Evolutionary conservation across 2,888 invertebrate genomes (phyloP).

Genomic region (Monopis laevigella): DNA sequence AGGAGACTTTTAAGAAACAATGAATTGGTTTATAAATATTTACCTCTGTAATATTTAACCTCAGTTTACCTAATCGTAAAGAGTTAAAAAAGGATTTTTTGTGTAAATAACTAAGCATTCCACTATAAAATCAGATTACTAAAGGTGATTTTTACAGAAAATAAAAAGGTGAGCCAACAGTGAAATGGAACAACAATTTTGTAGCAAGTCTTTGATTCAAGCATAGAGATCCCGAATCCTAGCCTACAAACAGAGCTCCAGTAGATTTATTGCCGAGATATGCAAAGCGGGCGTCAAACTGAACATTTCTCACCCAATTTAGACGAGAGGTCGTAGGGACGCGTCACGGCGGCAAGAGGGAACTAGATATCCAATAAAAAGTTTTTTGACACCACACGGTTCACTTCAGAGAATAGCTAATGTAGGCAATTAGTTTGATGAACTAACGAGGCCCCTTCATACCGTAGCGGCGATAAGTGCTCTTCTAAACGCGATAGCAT

Average conservation of each 20-base stretch:
- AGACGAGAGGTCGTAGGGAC: conserved; percentile 28
- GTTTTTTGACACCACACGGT: conserved; percentile 29
- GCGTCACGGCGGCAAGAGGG: conserved; percentile 20
- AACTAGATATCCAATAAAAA: conserved; percentile 32
- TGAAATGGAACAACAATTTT: no score
- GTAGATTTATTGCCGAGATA: conserved; percentile 41
- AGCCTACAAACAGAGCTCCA: conserved; percentile 20
- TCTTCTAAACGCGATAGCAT: no score
- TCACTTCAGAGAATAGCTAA: conserved; percentile 28
- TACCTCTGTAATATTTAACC: no score
- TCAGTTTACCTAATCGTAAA: no score
- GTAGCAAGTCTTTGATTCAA: conserved; percentile 2
- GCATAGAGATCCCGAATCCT: conserved; percentile 5
- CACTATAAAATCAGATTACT: background rate
- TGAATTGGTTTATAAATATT: no score
- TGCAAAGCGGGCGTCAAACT: conserved; percentile 40
- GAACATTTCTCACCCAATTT: conserved; percentile 47
- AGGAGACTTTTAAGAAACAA: no score
- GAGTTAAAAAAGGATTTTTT: no score
- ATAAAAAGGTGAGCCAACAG: no score
- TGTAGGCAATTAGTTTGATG: conserved; percentile 33
- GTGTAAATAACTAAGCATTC: no score
- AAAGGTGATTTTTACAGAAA: no score
- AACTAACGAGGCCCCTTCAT: conserved; percentile 18
- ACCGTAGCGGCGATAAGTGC: no score